Evolutionary conservation across 2,113 vertebrate genomes (phyloP), one percentile per base, ranked within the genome.

Genomic region (Narcine bancroftii): DNA sequence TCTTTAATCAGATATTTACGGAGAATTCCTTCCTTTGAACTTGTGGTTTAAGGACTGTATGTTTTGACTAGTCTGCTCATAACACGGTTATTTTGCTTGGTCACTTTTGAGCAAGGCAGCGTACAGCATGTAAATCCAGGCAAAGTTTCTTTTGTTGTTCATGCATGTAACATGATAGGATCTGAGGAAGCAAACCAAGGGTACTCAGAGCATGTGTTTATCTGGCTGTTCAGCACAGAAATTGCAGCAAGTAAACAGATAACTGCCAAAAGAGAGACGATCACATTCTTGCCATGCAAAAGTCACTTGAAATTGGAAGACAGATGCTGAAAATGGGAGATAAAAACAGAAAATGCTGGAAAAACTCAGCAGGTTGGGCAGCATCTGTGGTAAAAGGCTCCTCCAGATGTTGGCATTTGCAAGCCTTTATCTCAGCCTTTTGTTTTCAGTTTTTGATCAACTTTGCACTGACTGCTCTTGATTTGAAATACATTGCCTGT

Each of bases 31-130:
- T 33, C 26, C 10, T 71, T 69, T 91, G 89, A 71, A 91, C 89
- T 47, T 91, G 65, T 26, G 10, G 39, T 15, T 69, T 69, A 91
- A 69, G 39, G 65, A 39, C 42, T 47, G 63, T 91, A 29, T 71
- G 89, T 91, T 91, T 91, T 91, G 89, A 91, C 89, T 69, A 91
- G 65, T 91, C 89, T 91, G 89, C 65, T 45, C 89, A 45, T 69
- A 69, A 69, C 89, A 29, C 39, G 29, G 60, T 66, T 89, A 39
- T 21, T 21, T 87, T 87, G 81, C 53, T 17, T 6, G 15, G n/a
- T 60, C 53, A 47, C 36, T 91, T 66, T 6, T 47, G 11, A 45
- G 5, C 53, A 36, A 21, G 53, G 3, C 33, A 1, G 17, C 15
- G 33, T 39, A 13, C n/a, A 21, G 53, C 39, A n/a, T 56, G n/a